These are phyloP conservation scores for Lethrus apterus DNA, from an alignment of 1,140 invertebrate species.

Conservation along the genomic window DNA sequence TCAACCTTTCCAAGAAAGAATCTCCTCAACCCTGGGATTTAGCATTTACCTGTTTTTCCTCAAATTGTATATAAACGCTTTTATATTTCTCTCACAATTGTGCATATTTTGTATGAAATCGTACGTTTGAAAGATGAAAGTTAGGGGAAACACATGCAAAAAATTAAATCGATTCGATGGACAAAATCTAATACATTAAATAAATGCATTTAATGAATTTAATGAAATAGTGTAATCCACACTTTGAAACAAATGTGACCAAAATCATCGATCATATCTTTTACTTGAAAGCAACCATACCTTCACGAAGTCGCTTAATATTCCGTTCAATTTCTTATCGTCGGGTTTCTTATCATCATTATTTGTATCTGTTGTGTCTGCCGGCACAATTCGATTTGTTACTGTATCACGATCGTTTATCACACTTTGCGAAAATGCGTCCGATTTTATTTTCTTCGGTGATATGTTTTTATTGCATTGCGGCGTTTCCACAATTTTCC, in stretches of 20 bases:
- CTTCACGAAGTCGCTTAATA: slow-evolving; percentile 13
- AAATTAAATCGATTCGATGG: background rate
- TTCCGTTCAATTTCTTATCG: slow-evolving; percentile 12
- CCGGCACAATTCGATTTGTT: too few relatives aligned
- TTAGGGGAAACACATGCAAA: too few relatives aligned
- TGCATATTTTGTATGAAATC: too few relatives aligned
- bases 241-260: background rate
- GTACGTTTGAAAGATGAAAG: too few relatives aligned
- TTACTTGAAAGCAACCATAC: slow-evolving; percentile 3
- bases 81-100: too few relatives aligned
- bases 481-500: background rate
- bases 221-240: background rate
- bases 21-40: too few relatives aligned
- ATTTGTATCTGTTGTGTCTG: background rate
- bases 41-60: too few relatives aligned
- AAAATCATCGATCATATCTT: background rate
- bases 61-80: too few relatives aligned
- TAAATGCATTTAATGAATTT: slow-evolving; percentile 1
- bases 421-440: too few relatives aligned
- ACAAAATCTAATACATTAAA: background rate
- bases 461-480: background rate
- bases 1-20: too few relatives aligned
- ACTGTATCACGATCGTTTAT: too few relatives aligned
- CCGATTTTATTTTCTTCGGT: slow-evolving; percentile 2
- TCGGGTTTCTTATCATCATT: slow-evolving; percentile 5